Evolutionary conservation across 2,888 invertebrate species (phyloP), one percentile per base, ranked within the genome.

Genomic region (Stramonita haemastoma): DNA sequence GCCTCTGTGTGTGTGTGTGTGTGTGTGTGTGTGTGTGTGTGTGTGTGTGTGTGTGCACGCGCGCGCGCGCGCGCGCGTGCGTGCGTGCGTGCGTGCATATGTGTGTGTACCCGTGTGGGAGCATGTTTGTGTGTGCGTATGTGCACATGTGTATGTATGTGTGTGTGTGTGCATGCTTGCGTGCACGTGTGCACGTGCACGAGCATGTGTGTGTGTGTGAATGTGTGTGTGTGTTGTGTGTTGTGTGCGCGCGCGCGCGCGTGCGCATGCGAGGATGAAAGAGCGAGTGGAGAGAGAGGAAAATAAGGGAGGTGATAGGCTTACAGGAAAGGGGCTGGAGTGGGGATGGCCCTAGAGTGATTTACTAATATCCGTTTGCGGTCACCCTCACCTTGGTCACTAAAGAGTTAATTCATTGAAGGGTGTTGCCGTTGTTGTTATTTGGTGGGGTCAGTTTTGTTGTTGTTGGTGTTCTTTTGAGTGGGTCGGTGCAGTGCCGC

Each of bases 221-320:
- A 32, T 77, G 77, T 77, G 34, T 81, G 79, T 81, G 34, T 36
- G 34, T n/a, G n/a, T n/a, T n/a, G 73, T 73, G 73, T 29, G 73
- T 73, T n/a, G n/a, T n/a, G n/a, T n/a, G n/a, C 19, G 79, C 19
- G 79, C 19, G 34, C 17, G 36, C 22, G 36, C 19, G 79, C 36
- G 79, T 17, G 79, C 22, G 79, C 36, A 36, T 19, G 79, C 26
- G 36, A 22, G 81, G 17, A 26, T 66, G 66, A 22, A 26, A 2
- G 66, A 22, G 66, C 1, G 66, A 2, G 66, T 66, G 13, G 46
- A 46, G 46, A 8, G 46, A 46, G 46, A 46, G 46, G 46, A 46
- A 46, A 46, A 46, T 46, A 46, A 46, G 46, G 46, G 46, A 46
- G 46, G 46, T 46, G 8, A 46, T 46, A 8, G 46, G 8, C 46